phyloP scores from a whole-genome alignment of 1,140 invertebrate genomes.

The Lepidostoma basale region DNA sequence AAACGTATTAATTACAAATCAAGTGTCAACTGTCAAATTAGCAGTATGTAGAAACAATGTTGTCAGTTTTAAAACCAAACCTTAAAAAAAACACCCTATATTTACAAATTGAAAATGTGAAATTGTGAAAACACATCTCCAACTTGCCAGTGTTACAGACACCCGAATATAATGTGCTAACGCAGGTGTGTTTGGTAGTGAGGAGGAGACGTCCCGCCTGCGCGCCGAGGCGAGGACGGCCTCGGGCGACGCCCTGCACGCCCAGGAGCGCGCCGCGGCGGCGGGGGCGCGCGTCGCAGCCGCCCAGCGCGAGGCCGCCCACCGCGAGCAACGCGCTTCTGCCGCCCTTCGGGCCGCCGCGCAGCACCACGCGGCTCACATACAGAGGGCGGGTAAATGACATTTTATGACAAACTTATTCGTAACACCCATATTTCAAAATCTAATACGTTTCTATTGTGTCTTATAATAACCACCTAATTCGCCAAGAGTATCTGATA shows the following conservation, averaged over 20 bases:
- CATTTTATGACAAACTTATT: no score
- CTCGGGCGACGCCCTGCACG: constrained; percentile 34
- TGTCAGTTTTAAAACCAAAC: no score
- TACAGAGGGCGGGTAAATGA: constrained; percentile 36
- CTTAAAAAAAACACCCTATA: no score
- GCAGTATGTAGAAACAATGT: no score
- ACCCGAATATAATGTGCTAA: no score
- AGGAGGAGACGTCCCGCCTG: constrained; percentile 30
- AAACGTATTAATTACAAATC: no score
- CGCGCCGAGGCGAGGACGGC: constrained; percentile 35
- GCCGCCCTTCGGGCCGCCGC: constrained; percentile 36
- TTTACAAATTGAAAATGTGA: no score
- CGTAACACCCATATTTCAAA: no score
- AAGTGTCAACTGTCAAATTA: no score
- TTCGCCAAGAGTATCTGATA: no score
- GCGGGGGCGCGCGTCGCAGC: constrained; percentile 40
- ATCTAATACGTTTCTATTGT: neutral
- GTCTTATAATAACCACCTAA: neutral
- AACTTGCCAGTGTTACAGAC: no score
- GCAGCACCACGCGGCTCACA: constrained; percentile 35
- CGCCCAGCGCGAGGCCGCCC: constrained; percentile 41
- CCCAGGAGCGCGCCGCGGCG: constrained; percentile 37
- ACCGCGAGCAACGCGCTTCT: constrained; percentile 32
- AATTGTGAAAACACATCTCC: no score
- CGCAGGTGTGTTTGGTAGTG: constrained; percentile 25